These are phyloP conservation scores for Microtus montanus DNA, from an alignment of 2,113 vertebrate genomes.

Conservation along the genomic window DNA sequence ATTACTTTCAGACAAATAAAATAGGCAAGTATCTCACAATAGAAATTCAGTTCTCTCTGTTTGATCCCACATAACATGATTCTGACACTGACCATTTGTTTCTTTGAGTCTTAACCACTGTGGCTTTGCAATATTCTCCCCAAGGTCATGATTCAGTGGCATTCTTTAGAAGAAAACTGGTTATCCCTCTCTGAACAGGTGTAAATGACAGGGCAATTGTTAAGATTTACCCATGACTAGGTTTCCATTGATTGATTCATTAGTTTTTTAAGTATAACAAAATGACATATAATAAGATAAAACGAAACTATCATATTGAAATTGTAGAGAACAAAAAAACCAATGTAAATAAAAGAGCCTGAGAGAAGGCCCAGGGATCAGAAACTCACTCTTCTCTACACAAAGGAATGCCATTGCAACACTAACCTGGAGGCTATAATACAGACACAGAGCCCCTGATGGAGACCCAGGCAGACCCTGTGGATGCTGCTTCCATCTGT, in stretches of 20 bases:
- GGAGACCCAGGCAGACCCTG: background rate
- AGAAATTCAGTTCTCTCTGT: background rate
- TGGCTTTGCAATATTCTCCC: background rate
- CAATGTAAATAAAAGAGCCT: background rate
- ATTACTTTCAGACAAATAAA: background rate
- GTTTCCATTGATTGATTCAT: background rate
- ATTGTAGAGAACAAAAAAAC: background rate
- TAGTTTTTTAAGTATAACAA: background rate
- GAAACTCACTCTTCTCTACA: background rate
- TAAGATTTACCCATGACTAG: background rate
- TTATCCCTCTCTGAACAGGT: background rate
- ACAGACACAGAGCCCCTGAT: no score
- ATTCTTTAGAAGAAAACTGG: accelerated
- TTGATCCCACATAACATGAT: accelerated
- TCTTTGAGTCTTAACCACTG: background rate
- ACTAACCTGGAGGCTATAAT: background rate
- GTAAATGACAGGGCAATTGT: background rate
- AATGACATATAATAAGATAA: background rate
- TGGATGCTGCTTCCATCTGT: background rate
- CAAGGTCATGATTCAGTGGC: background rate
- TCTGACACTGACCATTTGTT: background rate
- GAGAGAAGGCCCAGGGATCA: background rate
- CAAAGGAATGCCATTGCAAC: background rate
- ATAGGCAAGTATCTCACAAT: background rate
- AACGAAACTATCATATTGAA: background rate